phyloP scores from a whole-genome alignment of 2,797 vertebrate species.

The Lacerta bilineata region DNA sequence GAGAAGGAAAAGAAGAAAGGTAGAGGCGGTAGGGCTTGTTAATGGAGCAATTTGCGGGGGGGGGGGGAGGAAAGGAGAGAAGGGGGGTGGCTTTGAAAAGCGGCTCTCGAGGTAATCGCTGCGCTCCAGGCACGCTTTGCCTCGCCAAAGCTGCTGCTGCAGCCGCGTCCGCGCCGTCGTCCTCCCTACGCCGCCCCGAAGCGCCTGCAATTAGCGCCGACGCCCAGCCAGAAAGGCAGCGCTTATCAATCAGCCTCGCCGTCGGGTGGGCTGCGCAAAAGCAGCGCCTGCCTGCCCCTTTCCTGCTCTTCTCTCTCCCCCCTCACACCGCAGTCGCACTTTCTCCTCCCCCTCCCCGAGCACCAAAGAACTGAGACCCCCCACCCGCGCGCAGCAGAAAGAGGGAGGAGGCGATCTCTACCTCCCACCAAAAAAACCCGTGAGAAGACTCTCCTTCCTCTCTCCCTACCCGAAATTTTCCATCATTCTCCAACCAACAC shows the following conservation, averaged over 20 bases:
- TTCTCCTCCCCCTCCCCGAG: constrained; percentile 74
- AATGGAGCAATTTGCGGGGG: constrained; percentile 92
- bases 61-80: constrained; percentile 51
- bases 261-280: constrained; percentile 92
- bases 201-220: constrained; percentile 95
- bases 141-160: constrained; percentile 6
- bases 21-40: constrained; percentile 83
- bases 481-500: not conserved
- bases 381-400: not conserved
- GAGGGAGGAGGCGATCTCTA: not conserved
- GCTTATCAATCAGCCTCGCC: constrained; percentile 94
- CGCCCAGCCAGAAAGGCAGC: constrained; percentile 91
- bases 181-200: constrained; percentile 87
- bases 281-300: constrained; percentile 64
- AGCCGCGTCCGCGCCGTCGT: not conserved
- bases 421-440: constrained; percentile 4
- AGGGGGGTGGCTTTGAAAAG: constrained; percentile 17
- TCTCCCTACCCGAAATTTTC: no score
- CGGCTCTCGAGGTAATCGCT: constrained; percentile 90
- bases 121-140: constrained; percentile 71
- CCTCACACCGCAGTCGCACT: constrained; percentile 71
- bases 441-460: not conserved
- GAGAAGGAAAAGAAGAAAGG: not conserved
- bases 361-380: not conserved
- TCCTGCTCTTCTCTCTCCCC: constrained; percentile 88